Conservation (phyloP, 2,797 vertebrate species). For the Chelonia mydas region DNA sequence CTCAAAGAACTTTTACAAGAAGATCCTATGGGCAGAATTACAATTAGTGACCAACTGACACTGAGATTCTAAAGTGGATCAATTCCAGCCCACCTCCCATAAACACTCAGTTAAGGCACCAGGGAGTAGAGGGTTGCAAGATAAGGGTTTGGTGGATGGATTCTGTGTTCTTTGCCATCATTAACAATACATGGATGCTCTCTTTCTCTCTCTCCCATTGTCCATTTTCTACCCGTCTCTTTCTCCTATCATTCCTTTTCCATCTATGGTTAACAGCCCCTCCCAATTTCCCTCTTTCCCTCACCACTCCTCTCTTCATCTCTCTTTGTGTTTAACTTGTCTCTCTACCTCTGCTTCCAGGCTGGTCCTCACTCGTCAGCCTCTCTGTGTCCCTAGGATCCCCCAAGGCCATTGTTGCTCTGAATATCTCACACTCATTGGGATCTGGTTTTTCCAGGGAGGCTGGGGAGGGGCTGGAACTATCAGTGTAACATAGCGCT, state of each 20-base stretch:
- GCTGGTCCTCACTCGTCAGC: neutral
- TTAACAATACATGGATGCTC: neutral
- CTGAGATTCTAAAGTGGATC: neutral
- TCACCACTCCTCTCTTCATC: neutral
- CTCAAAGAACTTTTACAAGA: neutral
- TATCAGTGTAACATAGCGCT: neutral
- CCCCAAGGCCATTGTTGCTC: neutral
- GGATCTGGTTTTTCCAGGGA: neutral
- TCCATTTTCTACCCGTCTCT: neutral
- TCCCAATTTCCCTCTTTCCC: neutral
- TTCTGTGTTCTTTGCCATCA: neutral
- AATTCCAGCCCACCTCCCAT: neutral
- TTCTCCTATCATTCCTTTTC: neutral
- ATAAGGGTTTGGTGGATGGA: neutral
- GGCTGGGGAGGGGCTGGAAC: neutral
- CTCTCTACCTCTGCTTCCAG: neutral
- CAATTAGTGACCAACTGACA: neutral
- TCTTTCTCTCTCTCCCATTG: neutral
- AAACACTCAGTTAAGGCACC: neutral
- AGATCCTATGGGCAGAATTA: neutral
- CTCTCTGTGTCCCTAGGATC: neutral
- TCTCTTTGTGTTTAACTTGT: neutral
- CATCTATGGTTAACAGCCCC: neutral
- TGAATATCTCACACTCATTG: neutral
- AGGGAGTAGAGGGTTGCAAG: neutral